These are phyloP conservation scores for Sciurus niger DNA, from an alignment of 2,113 vertebrate genomes.

Conservation along the genomic window DNA sequence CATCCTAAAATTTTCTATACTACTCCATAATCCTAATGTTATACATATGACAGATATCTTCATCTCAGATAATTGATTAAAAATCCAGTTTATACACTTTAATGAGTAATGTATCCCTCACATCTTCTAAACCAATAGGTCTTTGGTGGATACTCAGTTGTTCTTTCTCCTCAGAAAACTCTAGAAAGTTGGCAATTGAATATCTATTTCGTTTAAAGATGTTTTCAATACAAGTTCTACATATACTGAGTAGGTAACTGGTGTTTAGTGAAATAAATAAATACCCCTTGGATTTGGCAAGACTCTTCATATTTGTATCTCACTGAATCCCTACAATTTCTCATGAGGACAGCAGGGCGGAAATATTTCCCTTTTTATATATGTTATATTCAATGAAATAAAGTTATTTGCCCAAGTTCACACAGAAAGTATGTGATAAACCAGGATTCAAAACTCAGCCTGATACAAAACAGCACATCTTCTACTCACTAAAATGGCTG, in stretches of 20 bases:
- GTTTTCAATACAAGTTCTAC: background rate
- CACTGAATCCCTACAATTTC: background rate
- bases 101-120: background rate
- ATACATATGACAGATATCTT: background rate
- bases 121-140: background rate
- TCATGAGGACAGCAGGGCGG: background rate
- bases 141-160: background rate
- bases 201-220: background rate
- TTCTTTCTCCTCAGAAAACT: background rate
- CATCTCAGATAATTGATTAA: background rate
- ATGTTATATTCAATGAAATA: background rate
- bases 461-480: background rate
- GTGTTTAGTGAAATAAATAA: background rate
- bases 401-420: background rate
- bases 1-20: background rate
- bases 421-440: background rate
- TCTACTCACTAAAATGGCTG: background rate
- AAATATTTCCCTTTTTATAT: background rate
- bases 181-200: background rate
- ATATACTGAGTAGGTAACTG: background rate
- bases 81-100: background rate
- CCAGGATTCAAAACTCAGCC: background rate
- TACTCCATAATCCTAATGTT: background rate
- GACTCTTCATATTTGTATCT: background rate
- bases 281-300: background rate